Base-by-base conservation (phyloP, 2,797 vertebrate genomes). In the Melanitta fusca region DNA sequence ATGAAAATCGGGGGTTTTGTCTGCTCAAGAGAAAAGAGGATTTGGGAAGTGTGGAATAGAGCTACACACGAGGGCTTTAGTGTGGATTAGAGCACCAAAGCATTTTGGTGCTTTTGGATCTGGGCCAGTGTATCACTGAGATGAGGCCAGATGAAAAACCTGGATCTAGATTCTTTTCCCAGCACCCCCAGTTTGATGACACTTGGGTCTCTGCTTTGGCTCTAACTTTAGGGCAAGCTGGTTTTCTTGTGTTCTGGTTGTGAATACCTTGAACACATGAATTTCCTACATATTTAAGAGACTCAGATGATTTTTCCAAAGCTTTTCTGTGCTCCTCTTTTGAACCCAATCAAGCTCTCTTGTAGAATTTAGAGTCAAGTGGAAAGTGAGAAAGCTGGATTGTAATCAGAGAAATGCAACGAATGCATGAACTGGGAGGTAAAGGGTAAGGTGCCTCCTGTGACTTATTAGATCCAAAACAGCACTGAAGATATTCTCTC, bases 391-490 rank as follows among this genome's bases (percentile, higher is more conserved):
- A 88, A 78, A 90, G 22, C 75, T 90, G 85, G 91, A 57, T 30
- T 57, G 84, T 58, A 68, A 93, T 89, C 81, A 89, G 86, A 94
- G 90, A 32, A 94, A 87, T 2, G 41, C 28, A 49, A 7, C 0
- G 0, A 88, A 51, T 36, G 19, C 43, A 7, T 92, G 81, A 96
- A 87, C 72, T 74, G 84, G 86, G 89, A 94, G 95, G 86, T 85
- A 57, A 87, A 61, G 86, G 74, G 36, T 74, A 74, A 96, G 89
- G 81, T 94, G 88, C 81, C 95, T 93, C 91, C 84, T 80, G 92
- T 93, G 95, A 71, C 81, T 95, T 71, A 18, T 2, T 36, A 87
- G 86, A 70, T 95, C 85, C 74, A 72, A 89, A 96, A 3, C 60
- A 82, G 71, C 32, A 8, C 83, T 47, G 85, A 88, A 83, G 87